Evolutionary conservation across 2,797 vertebrate genomes (phyloP).

Genomic region (Platyrinchus mystaceus): DNA sequence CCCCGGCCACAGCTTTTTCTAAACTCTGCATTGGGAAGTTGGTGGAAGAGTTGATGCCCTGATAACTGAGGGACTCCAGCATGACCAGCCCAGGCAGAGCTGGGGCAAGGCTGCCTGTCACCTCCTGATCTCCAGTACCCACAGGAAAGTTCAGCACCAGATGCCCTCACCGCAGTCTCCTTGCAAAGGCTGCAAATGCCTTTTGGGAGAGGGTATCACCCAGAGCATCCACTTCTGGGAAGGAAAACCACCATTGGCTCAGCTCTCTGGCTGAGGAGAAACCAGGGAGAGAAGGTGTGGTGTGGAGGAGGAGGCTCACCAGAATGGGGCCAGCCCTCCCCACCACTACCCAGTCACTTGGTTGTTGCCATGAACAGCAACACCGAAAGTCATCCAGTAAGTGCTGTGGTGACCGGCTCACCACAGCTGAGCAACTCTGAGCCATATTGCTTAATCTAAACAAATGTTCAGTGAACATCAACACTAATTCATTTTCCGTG

Average conservation of each 20-base stretch:
- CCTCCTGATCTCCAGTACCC: not conserved
- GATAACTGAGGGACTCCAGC: not conserved
- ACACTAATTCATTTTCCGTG: not conserved
- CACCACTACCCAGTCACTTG: not conserved
- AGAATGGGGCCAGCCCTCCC: not conserved
- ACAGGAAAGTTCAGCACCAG: accelerated
- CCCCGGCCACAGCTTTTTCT: not conserved
- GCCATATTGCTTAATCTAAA: slow-evolving; percentile 31
- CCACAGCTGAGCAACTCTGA: slow-evolving; percentile 6
- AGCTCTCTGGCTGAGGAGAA: not conserved
- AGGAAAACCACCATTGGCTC: not conserved
- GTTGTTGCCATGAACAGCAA: not conserved
- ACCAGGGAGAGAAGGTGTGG: not conserved
- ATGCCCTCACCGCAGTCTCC: not conserved
- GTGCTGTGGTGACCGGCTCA: not conserved
- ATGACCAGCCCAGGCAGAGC: not conserved
- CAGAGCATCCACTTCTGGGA: not conserved
- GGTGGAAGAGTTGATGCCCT: not conserved
- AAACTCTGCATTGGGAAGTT: not conserved
- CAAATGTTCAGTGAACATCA: not conserved
- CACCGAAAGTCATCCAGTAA: not conserved
- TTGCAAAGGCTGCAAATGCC: not conserved
- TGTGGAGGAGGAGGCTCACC: accelerated
- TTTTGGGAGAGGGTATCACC: not conserved
- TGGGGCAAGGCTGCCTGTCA: not conserved